A percentile compares a stretch with the other conserved stretches of the same genome.
These are phyloP conservation scores for Sprattus sprattus DNA, from an alignment of 2,113 vertebrate genomes.

Conservation along the genomic window DNA sequence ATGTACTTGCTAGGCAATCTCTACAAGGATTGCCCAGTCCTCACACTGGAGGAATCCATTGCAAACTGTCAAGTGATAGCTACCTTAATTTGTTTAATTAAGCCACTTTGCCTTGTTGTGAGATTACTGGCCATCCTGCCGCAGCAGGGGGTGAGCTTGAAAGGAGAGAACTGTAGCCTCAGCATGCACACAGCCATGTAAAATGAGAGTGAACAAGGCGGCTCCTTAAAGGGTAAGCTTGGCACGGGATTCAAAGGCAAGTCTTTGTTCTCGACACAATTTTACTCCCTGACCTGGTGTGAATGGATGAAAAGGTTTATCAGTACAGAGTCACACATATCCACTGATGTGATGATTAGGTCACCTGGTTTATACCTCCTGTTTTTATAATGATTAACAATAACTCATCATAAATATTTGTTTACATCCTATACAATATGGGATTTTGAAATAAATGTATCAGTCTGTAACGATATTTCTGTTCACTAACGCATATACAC, in stretches of 20 bases:
- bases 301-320: neutral
- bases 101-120: constrained; percentile 1
- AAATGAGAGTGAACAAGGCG: neutral
- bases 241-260: neutral
- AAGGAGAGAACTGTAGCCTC: neutral
- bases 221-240: neutral
- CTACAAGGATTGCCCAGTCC: neutral
- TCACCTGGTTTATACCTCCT: neutral
- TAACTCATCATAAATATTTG: neutral
- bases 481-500: neutral
- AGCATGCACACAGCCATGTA: neutral
- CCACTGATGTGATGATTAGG: neutral
- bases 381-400: neutral
- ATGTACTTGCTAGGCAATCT: neutral
- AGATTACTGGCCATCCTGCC: neutral
- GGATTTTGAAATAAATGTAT: neutral
- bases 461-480: neutral
- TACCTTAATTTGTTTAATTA: constrained; percentile 5
- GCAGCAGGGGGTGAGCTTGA: neutral
- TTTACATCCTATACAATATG: neutral
- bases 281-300: neutral
- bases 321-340: neutral
- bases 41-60: neutral
- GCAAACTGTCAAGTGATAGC: neutral
- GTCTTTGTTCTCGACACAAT: neutral